phyloP scores from a whole-genome alignment of 2,797 vertebrate genomes.

The Sternarchorhynchus goeldii region DNA sequence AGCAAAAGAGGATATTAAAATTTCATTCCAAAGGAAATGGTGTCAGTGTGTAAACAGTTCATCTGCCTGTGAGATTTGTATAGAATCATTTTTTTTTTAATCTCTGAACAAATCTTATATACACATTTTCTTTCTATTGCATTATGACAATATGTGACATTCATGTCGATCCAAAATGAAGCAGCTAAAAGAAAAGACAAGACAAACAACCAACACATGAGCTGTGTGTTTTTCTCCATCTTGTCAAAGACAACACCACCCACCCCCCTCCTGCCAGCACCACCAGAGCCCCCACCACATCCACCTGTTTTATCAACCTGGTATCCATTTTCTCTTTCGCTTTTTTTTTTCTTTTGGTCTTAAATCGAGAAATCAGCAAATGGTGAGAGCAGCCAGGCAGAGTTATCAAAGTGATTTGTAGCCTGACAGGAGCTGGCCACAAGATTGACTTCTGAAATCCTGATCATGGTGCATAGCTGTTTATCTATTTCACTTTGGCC shows the following conservation, averaged over 20 bases:
- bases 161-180: background rate
- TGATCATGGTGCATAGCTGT: conserved; percentile 46
- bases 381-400: conserved; percentile 35
- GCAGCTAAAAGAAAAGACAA: background rate
- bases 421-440: conserved; percentile 29
- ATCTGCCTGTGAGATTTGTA: background rate
- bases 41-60: background rate
- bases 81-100: background rate
- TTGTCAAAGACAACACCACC: background rate
- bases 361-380: conserved; percentile 37
- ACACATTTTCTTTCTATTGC: background rate
- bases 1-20: conserved; percentile 12
- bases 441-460: conserved; percentile 48
- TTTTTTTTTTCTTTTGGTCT: background rate
- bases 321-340: conserved; percentile 11
- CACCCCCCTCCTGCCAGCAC: too few species aligned
- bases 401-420: conserved; percentile 50
- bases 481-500: conserved; percentile 42
- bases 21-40: background rate
- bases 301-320: background rate
- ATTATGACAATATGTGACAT: background rate
- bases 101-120: background rate
- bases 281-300: too few species aligned
- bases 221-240: background rate
- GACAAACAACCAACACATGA: too few species aligned